Conservation (phyloP, 2,888 invertebrate species). For the Andrena haemorrhoa region DNA sequence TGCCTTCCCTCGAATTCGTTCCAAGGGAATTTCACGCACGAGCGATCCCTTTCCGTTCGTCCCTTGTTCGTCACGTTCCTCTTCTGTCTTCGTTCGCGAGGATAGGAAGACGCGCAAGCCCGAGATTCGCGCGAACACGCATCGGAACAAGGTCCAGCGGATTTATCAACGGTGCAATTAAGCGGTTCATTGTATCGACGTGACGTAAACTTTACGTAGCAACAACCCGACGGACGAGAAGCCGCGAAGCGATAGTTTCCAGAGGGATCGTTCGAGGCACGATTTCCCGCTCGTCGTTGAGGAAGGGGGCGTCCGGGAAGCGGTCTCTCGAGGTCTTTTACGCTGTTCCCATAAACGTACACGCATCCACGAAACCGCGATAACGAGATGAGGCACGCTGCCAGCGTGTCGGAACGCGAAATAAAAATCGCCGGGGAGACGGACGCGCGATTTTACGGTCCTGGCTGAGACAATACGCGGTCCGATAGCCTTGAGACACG, state of each 20-base stretch:
- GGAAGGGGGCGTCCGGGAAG: not conserved
- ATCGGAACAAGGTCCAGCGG: not conserved
- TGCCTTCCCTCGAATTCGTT: slow-evolving; percentile 16
- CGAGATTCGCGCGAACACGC: not conserved
- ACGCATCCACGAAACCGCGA: not conserved
- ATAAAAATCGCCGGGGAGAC: slow-evolving; percentile 23
- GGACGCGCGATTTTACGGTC: slow-evolving; percentile 41
- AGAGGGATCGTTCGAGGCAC: not conserved
- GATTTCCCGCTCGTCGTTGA: not conserved
- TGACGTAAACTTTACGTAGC: not conserved
- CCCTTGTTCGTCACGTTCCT: not conserved
- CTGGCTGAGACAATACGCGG: slow-evolving; percentile 60
- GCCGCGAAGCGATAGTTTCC: not conserved
- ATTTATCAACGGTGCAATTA: slow-evolving; percentile 19
- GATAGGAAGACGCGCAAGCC: not conserved
- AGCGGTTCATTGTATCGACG: slow-evolving; percentile 25
- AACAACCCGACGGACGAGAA: not conserved
- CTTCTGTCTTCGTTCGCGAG: not conserved
- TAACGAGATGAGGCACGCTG: slow-evolving; percentile 10
- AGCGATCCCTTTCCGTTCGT: not conserved
- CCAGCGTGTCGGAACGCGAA: not conserved
- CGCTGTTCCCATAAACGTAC: not conserved
- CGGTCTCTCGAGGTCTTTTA: slow-evolving; percentile 5
- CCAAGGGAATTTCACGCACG: slow-evolving; percentile 22
- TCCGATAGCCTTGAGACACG: slow-evolving; percentile 71